These are phyloP conservation scores for Nymphicus hollandicus DNA, from an alignment of 2,113 vertebrate species.

Conservation along the genomic window DNA sequence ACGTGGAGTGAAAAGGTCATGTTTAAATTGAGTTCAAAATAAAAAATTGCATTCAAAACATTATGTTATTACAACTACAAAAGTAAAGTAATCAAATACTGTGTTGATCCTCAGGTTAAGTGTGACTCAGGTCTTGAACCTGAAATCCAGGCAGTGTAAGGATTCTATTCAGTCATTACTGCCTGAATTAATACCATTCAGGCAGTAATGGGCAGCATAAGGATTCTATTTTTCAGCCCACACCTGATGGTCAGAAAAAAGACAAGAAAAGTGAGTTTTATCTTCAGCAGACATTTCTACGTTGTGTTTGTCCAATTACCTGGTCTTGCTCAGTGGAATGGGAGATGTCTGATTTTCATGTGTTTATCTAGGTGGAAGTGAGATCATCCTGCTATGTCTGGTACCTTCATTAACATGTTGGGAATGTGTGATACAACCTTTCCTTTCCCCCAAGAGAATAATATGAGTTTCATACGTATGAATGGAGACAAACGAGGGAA, in stretches of 20 bases:
- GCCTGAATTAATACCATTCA: not conserved
- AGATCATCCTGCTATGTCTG: not conserved
- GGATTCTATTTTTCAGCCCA: not conserved
- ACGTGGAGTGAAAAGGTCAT: not conserved
- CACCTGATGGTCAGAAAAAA: not conserved
- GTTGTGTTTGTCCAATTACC: not conserved
- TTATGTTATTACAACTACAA: not conserved
- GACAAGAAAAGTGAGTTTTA: not conserved
- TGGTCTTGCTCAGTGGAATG: not conserved
- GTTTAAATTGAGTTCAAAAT: not conserved
- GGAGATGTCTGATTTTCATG: not conserved
- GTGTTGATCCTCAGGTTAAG: fast-evolving
- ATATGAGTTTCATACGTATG: not conserved
- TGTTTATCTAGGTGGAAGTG: not conserved
- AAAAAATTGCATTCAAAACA: not conserved
- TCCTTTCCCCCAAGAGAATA: not conserved
- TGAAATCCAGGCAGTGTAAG: not conserved
- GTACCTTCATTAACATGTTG: not conserved
- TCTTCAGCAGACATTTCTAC: not conserved
- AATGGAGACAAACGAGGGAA: not conserved
- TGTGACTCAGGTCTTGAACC: not conserved
- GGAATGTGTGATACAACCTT: not conserved
- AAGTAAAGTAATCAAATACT: not conserved
- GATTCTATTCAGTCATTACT: not conserved
- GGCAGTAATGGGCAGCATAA: not conserved